A percentile compares a stretch with the other conserved stretches of the same genome.
These are phyloP conservation scores for Leptonema lineaticorne DNA, from an alignment of 1,140 invertebrate genomes.

Conservation along the genomic window DNA sequence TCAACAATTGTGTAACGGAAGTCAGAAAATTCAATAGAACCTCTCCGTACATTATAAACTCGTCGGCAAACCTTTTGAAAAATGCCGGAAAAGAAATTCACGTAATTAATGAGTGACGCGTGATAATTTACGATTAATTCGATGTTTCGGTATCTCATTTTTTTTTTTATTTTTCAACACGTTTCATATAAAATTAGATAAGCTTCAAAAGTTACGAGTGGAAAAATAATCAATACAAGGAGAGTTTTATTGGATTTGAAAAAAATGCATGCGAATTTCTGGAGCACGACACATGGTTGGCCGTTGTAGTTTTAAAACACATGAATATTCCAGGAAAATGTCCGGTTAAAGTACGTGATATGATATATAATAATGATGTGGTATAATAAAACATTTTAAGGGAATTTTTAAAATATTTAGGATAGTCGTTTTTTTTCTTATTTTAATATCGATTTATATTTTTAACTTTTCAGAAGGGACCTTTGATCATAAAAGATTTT, in stretches of 20 bases:
- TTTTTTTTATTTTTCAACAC: too few species aligned
- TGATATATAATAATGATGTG: background rate
- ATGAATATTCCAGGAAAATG: background rate
- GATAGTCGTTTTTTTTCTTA: too few species aligned
- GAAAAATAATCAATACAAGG: constrained; percentile 20
- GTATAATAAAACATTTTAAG: too few species aligned
- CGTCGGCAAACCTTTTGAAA: background rate
- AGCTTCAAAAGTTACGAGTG: background rate
- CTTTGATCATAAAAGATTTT: background rate
- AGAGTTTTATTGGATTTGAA: constrained; percentile 1
- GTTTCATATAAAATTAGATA: too few species aligned
- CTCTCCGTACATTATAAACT: background rate
- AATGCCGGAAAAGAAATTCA: background rate
- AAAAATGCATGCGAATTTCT: constrained; percentile 7
- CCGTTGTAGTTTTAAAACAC: background rate
- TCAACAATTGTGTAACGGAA: background rate
- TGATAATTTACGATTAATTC: too few species aligned
- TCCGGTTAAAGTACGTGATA: background rate
- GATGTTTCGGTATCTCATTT: background rate
- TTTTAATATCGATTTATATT: background rate
- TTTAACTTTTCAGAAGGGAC: background rate
- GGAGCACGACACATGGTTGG: background rate
- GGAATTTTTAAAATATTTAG: too few species aligned
- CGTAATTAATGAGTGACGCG: background rate
- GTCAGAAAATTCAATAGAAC: constrained; percentile 7